These are phyloP conservation scores for Lanius collurio DNA, from an alignment of 2,113 vertebrate species.

Conservation along the genomic window DNA sequence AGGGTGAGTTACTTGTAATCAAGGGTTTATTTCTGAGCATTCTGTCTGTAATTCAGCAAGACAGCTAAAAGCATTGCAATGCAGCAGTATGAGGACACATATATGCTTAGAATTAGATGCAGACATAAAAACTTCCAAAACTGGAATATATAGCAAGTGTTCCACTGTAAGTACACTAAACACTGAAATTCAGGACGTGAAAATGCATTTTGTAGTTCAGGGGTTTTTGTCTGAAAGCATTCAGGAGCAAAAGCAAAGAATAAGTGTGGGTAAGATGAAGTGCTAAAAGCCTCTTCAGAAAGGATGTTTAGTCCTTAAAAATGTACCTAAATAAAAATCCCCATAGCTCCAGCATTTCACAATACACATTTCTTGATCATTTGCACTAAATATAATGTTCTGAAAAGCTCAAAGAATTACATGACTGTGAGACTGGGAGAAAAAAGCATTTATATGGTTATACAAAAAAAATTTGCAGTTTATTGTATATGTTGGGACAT, in stretches of 20 bases:
- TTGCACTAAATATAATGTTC: not conserved
- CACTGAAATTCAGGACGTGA: not conserved
- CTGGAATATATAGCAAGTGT: not conserved
- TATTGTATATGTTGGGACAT: not conserved
- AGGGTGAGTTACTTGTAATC: not conserved
- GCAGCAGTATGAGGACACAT: not conserved
- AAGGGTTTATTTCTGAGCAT: conserved; percentile 3
- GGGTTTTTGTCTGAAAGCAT: conserved; percentile 14
- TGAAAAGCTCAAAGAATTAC: not conserved
- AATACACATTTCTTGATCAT: not conserved
- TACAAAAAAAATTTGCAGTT: not conserved
- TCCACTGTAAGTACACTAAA: not conserved
- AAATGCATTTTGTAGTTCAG: conserved; percentile 5
- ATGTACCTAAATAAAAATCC: not conserved
- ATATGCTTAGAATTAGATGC: not conserved
- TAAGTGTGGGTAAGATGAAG: conserved; percentile 19
- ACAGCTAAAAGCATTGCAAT: not conserved
- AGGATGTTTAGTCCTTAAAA: not conserved
- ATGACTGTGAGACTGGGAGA: not conserved
- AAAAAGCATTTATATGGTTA: not conserved
- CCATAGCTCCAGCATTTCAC: not conserved
- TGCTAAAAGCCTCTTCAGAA: conserved; percentile 55
- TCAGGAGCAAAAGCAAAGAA: conserved; percentile 53
- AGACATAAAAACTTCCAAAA: not conserved
- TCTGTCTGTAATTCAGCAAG: conserved; percentile 18